These are phyloP conservation scores for Argentina silus DNA, from an alignment of 2,797 vertebrate species.

Conservation along the genomic window DNA sequence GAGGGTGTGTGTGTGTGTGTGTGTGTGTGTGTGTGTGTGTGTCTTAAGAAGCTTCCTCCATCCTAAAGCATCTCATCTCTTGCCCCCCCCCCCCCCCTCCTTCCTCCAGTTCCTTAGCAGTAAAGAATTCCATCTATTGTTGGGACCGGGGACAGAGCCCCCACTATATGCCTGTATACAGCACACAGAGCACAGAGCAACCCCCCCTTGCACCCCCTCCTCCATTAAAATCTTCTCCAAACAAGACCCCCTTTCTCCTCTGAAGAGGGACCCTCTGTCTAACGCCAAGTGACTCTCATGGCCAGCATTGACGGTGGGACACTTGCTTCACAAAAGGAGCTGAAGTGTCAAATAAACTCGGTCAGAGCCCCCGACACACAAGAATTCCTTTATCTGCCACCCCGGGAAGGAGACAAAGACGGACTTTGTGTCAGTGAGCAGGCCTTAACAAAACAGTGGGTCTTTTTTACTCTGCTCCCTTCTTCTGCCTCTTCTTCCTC, in stretches of 20 bases:
- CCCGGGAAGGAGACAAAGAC: constrained; percentile 83
- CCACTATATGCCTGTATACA: constrained; percentile 82
- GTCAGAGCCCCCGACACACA: constrained; percentile 84
- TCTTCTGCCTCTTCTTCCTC: constrained; percentile 59
- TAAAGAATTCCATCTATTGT: constrained; percentile 87
- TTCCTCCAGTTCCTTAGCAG: constrained; percentile 66
- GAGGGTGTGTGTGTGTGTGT: constrained; percentile 1
- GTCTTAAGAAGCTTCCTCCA: constrained; percentile 32
- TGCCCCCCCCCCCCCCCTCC: constrained; percentile 40
- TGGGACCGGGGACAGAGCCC: constrained; percentile 82
- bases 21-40: not conserved
- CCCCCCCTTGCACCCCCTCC: constrained; percentile 68
- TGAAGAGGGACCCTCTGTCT: constrained; percentile 97
- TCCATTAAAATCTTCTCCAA: constrained; percentile 86
- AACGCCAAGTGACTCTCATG: constrained; percentile 92
- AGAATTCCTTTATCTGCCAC: constrained; percentile 91
- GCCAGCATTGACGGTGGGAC: constrained; percentile 89
- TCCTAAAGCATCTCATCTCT: constrained; percentile 45
- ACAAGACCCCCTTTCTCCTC: constrained; percentile 94
- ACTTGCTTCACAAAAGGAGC: constrained; percentile 91
- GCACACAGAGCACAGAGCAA: constrained; percentile 63
- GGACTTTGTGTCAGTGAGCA: constrained; percentile 84
- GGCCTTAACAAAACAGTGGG: constrained; percentile 81
- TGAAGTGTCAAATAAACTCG: constrained; percentile 94
- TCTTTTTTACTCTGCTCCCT: constrained; percentile 54